Base-by-base conservation (phyloP, 2,888 invertebrate genomes). In the Amphipoea oculea region DNA sequence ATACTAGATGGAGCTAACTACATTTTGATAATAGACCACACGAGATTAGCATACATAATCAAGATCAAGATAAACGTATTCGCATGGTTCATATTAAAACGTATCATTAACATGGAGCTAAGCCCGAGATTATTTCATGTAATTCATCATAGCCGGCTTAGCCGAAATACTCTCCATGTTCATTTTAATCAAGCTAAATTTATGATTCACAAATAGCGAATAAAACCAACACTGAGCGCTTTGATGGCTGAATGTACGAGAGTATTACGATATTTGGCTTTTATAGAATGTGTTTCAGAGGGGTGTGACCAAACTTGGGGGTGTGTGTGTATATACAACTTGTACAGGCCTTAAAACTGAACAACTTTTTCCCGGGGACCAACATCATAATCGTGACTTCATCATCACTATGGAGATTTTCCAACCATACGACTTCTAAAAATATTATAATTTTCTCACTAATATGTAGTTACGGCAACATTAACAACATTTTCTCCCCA, bases 121-220 rank as follows among this genome's bases (percentile, higher is more conserved):
- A 87, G 51, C 74, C 69, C 40, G 65, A 72, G 76, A 85, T 87
- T 85, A 85, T 77, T 77, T 77, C 48, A 85, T 74, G 76, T 87
- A 77, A 85, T 81, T 77, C 81, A 85, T 85, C 85, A 85, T 48
- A 73, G 62, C 57, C 40, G 70, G 79, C 75, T 87, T 81, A 77
- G 48, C n/a, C 76, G 45, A 73, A 85, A 75, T 66, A 67, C 73
- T 73, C 76, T 65, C 17, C 36, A 69, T 54, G 62, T 81, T 87
- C 6, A 84, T 84, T 87, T 81, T 85, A 85, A 87, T 87, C 77
- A 84, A 84, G 87, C 85, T 69, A 72, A 81, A 87, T 85, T 75
- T 77, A 87, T 85, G 66, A 85, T 85, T 77, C 66, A 87, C 69
- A 71, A 84, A 76, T 87, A 73, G 57, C 42, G 66, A 76, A 87